phyloP scores from a whole-genome alignment of 2,888 invertebrate species.

The Nudaria mundana region DNA sequence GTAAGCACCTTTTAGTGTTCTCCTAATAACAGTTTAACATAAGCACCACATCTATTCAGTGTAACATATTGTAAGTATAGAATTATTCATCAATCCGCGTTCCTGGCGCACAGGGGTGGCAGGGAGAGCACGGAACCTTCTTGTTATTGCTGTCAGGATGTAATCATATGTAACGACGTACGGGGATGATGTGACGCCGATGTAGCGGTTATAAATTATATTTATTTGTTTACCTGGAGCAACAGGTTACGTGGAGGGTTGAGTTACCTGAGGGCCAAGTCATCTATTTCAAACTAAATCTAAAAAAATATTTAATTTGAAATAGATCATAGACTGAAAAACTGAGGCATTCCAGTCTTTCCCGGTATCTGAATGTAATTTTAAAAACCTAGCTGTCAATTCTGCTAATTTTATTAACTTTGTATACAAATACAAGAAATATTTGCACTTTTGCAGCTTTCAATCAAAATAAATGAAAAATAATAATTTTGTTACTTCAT shows the following conservation, averaged over 20 bases:
- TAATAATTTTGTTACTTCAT: background rate
- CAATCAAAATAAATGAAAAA: no score
- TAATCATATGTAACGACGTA: conserved; percentile 5
- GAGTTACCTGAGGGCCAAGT: no score
- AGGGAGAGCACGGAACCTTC: background rate
- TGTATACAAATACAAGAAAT: no score
- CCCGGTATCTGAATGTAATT: no score
- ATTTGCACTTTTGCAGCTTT: no score
- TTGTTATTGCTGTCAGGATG: conserved; percentile 1
- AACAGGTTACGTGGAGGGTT: background rate
- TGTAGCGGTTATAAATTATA: conserved; percentile 4
- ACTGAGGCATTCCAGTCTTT: no score
- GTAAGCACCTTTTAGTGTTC: no score
- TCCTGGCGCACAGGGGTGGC: background rate
- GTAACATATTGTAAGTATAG: conserved; percentile 7
- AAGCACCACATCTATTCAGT: background rate
- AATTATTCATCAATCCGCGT: conserved; percentile 7
- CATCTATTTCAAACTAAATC: no score
- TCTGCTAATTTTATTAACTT: no score
- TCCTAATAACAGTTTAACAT: conserved; percentile 2
- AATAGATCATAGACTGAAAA: no score
- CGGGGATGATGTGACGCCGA: conserved; percentile 2
- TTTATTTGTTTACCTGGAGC: conserved; percentile 3
- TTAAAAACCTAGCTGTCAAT: no score
- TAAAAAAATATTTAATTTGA: no score